Evolutionary conservation across 1,140 invertebrate genomes (phyloP), one percentile per base, ranked within the genome.

Genomic region (Apis mellifera): DNA sequence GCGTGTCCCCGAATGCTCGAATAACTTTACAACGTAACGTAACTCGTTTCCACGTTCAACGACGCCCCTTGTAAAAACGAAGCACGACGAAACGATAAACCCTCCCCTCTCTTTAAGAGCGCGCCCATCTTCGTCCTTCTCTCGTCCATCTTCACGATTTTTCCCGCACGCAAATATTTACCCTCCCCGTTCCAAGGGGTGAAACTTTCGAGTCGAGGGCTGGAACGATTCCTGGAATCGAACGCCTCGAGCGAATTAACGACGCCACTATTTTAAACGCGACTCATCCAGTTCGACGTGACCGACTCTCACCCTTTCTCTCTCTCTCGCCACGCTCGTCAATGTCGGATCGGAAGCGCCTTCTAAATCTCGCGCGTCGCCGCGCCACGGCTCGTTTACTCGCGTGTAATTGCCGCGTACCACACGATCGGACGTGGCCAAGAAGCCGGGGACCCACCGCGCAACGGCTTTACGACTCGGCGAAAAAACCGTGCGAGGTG

Each of bases 1-100:
- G 65, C 66, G 74, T 78, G 66, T 70, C 62, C 74, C 50, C 32
- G 32, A 42, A 42, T 32, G 82, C 32, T 52, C 72, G 77, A 78
- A 79, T 83, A 79, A 83, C 57, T 83, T 79, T 79, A 79, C 65
- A 52, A 57, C 69, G 76, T 42, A 68, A 32, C 42, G 12, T 60
- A n/a, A 57, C 59, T n/a, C 65, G 69, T 69, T 62, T 69, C 5
- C 48, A 72, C 69, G 70, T 62, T 69, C 5, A 26, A 72, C 69
- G 70, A 17, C 26, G 55, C n/a, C 52, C 81, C 54, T 78, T 78
- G 76, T 50, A 70, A 23, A n/a, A 5, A 48, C 26, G 42, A 9
- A 42, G n/a, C 57, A 74, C 55, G 42, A 42, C 32, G 32, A 42
- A 42, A 42, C 32, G 32, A 42, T 42, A 42, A 42, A 42, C 68